Evolutionary conservation across 2,797 vertebrate genomes (phyloP).

Genomic region (Chaetodon trifasciatus): DNA sequence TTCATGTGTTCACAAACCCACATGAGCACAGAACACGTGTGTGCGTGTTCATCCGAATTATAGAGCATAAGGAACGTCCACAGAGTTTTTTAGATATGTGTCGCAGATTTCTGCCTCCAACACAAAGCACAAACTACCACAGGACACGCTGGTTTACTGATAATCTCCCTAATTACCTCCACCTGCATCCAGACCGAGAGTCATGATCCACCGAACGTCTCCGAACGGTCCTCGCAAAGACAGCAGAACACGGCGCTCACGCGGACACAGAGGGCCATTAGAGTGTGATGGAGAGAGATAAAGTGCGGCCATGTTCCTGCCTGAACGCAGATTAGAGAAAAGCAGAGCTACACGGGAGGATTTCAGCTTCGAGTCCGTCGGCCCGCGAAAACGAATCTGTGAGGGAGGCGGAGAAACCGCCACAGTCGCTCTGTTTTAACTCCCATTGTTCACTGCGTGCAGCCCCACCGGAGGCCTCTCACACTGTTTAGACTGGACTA

Average conservation of each 20-base stretch:
- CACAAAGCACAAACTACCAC: background rate
- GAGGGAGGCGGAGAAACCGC: background rate
- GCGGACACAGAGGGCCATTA: conserved; percentile 4
- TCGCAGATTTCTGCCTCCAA: too few species aligned
- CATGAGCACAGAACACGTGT: too few species aligned
- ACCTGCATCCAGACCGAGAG: background rate
- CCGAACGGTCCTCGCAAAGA: background rate
- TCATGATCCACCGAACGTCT: background rate
- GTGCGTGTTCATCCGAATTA: too few species aligned
- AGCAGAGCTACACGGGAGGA: background rate
- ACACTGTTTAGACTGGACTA: background rate
- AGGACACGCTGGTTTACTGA: background rate
- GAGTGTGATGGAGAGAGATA: conserved; percentile 34
- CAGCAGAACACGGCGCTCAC: background rate
- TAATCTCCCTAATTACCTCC: background rate
- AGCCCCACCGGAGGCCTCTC: background rate
- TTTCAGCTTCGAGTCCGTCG: conserved; percentile 7
- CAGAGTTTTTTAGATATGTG: too few species aligned
- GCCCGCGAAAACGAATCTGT: background rate
- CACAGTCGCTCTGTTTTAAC: background rate
- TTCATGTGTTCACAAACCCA: too few species aligned
- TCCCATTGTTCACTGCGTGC: too few species aligned
- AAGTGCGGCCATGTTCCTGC: conserved; percentile 14
- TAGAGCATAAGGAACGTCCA: too few species aligned
- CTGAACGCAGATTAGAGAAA: conserved; percentile 18